phyloP scores from a whole-genome alignment of 2,113 vertebrate species.

The Stictonetta naevosa region DNA sequence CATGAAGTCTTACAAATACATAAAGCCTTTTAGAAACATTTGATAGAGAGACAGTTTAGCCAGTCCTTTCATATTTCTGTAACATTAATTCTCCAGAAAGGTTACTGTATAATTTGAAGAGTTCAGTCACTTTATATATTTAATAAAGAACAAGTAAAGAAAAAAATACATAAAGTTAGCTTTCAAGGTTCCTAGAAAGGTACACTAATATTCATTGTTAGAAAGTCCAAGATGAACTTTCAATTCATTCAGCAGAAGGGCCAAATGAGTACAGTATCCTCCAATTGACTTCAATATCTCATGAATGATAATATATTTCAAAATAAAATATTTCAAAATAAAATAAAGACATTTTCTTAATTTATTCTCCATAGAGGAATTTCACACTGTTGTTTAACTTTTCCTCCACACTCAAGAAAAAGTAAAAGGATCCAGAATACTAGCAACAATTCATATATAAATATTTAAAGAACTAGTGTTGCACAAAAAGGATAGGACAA shows the following conservation, averaged over 20 bases:
- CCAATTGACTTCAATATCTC: neutral
- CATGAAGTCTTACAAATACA: constrained; percentile 67
- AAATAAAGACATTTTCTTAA: neutral
- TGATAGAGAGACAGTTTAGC: constrained; percentile 43
- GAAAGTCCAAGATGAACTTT: constrained; percentile 14
- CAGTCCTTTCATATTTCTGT: constrained; percentile 44
- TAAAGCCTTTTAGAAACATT: constrained; percentile 72
- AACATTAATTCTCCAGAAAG: constrained; percentile 40
- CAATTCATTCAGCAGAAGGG: constrained; percentile 2
- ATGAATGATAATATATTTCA: neutral
- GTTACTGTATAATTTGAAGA: constrained; percentile 31
- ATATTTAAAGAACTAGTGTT: neutral
- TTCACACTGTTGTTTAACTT: neutral
- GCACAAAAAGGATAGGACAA: neutral
- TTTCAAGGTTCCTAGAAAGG: constrained; percentile 24
- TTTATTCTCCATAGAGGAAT: neutral
- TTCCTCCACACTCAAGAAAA: neutral
- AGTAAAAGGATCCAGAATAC: neutral
- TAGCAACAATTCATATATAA: neutral
- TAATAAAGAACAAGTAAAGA: constrained; percentile 10
- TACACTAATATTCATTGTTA: neutral
- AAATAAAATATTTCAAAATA: neutral
- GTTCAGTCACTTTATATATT: constrained; percentile 21
- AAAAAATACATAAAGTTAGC: neutral
- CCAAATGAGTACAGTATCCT: constrained; percentile 13